phyloP scores from a whole-genome alignment of 1,140 invertebrate species.

The Telenomus remus region DNA sequence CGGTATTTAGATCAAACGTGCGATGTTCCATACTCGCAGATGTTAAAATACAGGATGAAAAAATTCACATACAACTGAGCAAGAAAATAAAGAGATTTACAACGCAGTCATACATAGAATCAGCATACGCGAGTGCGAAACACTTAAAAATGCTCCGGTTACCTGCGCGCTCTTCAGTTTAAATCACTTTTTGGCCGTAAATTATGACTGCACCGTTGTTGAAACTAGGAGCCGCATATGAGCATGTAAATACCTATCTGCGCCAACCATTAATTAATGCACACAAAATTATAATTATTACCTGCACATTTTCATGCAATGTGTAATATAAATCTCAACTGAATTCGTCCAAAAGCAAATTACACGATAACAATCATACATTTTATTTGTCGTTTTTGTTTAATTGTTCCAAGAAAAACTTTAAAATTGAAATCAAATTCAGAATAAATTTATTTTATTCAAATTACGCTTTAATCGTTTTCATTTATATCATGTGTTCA shows the following conservation, averaged over 20 bases:
- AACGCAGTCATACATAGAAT: slow-evolving; percentile 35
- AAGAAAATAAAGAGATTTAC: slow-evolving; percentile 53
- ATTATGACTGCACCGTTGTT: slow-evolving; percentile 22
- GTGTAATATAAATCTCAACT: slow-evolving; percentile 5
- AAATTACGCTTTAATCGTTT: too few species aligned
- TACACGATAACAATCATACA: neutral
- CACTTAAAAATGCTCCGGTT: slow-evolving; percentile 31
- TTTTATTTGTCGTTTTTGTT: neutral
- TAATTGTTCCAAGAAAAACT: too few species aligned
- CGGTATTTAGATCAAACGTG: too few species aligned
- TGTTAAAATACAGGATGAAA: slow-evolving; percentile 42
- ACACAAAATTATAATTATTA: slow-evolving; percentile 23
- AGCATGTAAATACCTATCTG: slow-evolving; percentile 17
- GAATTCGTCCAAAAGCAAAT: neutral
- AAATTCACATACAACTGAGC: slow-evolving; percentile 13
- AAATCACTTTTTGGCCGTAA: slow-evolving; percentile 44
- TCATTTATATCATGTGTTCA: too few species aligned
- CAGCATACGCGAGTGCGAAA: slow-evolving; percentile 21
- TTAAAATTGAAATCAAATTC: too few species aligned
- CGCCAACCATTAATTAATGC: slow-evolving; percentile 12
- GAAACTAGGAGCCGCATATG: slow-evolving; percentile 22
- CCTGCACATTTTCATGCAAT: slow-evolving; percentile 9
- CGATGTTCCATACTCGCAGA: slow-evolving; percentile 34
- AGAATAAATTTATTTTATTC: too few species aligned
- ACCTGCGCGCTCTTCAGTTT: slow-evolving; percentile 28